phyloP scores from a whole-genome alignment of 2,797 vertebrate genomes.

The Steatocranus sp. region DNA sequence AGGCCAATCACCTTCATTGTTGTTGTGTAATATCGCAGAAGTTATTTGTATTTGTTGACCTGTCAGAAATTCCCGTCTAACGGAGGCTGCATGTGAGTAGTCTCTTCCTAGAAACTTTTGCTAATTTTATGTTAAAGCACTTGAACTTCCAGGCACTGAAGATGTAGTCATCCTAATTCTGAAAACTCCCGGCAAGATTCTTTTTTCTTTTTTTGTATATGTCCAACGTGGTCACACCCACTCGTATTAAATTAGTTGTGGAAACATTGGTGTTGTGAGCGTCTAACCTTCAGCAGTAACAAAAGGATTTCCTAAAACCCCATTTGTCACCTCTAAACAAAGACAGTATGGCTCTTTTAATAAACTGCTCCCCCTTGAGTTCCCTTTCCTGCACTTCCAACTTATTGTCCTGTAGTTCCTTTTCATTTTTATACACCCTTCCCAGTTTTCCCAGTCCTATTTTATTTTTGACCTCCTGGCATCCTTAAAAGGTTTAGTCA shows the following conservation, averaged over 20 bases:
- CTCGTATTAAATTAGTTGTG: not conserved
- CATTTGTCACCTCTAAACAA: constrained; percentile 31
- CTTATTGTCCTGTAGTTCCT: constrained; percentile 65
- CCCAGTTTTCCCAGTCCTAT: constrained; percentile 48
- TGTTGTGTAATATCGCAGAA: not conserved
- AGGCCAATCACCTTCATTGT: not conserved
- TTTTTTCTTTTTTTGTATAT: not conserved
- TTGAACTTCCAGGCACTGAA: not conserved
- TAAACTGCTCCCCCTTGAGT: constrained; percentile 43
- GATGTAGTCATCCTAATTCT: not conserved
- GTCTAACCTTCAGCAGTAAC: constrained; percentile 27
- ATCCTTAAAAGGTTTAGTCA: constrained; percentile 54
- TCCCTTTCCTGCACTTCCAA: constrained; percentile 38
- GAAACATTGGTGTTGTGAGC: not conserved
- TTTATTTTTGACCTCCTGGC: constrained; percentile 46
- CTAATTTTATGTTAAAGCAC: not conserved
- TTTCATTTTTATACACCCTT: constrained; percentile 47
- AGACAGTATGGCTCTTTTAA: constrained; percentile 52
- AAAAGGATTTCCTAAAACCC: constrained; percentile 48
- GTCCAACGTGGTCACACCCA: not conserved
- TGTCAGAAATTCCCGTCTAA: not conserved
- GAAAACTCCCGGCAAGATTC: not conserved
- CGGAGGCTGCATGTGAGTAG: not conserved
- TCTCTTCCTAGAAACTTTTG: constrained; percentile 2
- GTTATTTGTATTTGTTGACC: not conserved